phyloP scores from a whole-genome alignment of 2,888 invertebrate genomes.

The Leptinotarsa haldemani region DNA sequence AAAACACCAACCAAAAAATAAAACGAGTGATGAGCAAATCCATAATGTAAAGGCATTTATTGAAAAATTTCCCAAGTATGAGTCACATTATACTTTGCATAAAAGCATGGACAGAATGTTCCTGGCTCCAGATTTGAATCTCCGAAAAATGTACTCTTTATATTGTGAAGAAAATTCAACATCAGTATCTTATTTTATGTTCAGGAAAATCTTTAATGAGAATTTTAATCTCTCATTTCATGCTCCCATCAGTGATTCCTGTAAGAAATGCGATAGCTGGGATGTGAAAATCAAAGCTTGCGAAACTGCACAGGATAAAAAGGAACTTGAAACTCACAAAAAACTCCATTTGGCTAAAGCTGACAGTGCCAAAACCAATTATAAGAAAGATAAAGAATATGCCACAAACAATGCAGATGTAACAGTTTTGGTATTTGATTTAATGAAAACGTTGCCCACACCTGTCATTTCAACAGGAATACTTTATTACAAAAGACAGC shows the following conservation, averaged over 20 bases:
- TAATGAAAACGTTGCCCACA: slow-evolving; percentile 50
- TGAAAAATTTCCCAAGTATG: slow-evolving; percentile 14
- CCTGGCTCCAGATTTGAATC: slow-evolving; percentile 13
- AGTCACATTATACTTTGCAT: slow-evolving; percentile 1
- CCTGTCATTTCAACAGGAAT: slow-evolving; percentile 45
- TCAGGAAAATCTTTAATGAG: slow-evolving; percentile 32
- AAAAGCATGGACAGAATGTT: slow-evolving; percentile 15
- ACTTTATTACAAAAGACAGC: slow-evolving; percentile 47
- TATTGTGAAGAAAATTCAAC: slow-evolving; percentile 15
- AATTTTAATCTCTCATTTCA: slow-evolving; percentile 36
- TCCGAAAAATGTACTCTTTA: slow-evolving; percentile 9
- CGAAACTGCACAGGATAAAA: neutral
- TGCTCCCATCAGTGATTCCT: slow-evolving; percentile 33
- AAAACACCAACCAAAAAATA: neutral
- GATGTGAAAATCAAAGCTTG: too few relatives aligned
- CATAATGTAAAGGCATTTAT: slow-evolving; percentile 13
- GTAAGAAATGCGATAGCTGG: slow-evolving; percentile 33
- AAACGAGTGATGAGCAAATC: neutral
- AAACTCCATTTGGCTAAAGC: slow-evolving; percentile 35
- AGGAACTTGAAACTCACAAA: slow-evolving; percentile 24
- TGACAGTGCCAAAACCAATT: slow-evolving; percentile 23
- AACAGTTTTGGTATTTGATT: slow-evolving; percentile 42
- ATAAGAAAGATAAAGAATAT: slow-evolving; percentile 13
- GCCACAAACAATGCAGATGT: neutral
- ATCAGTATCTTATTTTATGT: slow-evolving; percentile 26